Conservation (phyloP, 2,113 vertebrate species). For the Pteruthius melanotis region DNA sequence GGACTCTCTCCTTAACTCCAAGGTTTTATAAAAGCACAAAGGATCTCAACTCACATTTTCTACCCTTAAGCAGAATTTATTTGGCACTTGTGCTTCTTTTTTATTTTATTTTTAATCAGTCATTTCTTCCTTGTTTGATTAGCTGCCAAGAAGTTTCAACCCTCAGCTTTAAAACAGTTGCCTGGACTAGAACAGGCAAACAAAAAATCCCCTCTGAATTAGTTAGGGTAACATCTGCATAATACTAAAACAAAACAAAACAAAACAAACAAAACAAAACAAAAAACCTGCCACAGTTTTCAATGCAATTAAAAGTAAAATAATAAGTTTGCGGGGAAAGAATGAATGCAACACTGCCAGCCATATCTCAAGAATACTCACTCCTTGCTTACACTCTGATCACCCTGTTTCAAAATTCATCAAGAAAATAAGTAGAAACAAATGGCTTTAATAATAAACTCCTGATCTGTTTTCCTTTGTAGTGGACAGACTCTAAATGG, state of each 20-base stretch:
- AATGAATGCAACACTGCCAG: not conserved
- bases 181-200: not conserved
- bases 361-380: not conserved
- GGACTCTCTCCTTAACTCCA: not conserved
- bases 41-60: not conserved
- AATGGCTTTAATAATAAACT: not conserved
- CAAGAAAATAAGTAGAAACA: not conserved
- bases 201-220: not conserved
- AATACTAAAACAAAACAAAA: not conserved
- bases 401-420: not conserved
- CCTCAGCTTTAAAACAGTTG: not conserved
- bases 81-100: not conserved
- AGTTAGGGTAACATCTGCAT: not conserved
- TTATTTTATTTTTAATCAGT: not conserved
- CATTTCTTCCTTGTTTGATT: slow-evolving; percentile 26
- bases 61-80: not conserved
- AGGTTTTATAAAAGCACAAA: not conserved
- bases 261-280: not conserved
- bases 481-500: not conserved
- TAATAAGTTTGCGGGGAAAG: not conserved
- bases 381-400: not conserved
- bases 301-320: not conserved
- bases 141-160: slow-evolving; percentile 20
- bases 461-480: not conserved
- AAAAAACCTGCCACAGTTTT: not conserved